Base-by-base conservation (phyloP, 2,113 vertebrate genomes). In the Lipophrys pholis region DNA sequence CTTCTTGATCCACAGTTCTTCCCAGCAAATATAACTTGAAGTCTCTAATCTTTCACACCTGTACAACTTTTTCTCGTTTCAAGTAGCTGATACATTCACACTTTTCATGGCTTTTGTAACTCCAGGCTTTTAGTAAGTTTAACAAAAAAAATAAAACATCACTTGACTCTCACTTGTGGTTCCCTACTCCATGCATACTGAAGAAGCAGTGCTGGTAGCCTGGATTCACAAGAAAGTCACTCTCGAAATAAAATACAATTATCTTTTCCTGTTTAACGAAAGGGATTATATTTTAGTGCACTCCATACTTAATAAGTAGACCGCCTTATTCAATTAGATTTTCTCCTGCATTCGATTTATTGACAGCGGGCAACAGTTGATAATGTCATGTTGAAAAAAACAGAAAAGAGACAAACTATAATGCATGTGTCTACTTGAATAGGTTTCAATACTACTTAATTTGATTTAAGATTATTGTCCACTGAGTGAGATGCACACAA, bases 341-440 rank as follows among this genome's bases (percentile, higher is more conserved):
- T 43, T 81, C 66, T 76, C 46, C 46, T 40, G 69, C 41, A 62
- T 56, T 35, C 14, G 17, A 71, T 72, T 78, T 85, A 84, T 81
- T 73, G 84, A 78, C 62, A 71, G 53, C 43, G 61, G 66, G 68
- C 64, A 84, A 62, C 46, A 76, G 76, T 74, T 80, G 60, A 81
- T 86, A 70, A 69, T 50, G 42, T 75, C n/a, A 84, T 81, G 82
- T 81, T 64, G 61, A 48, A 30, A 69, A 58, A 78, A 56, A 48
- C 39, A 75, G 79, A 81, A 41, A 73, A 73, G 73, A 81, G 68
- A 52, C 53, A 70, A 45, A 35, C 64, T 59, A 17, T 62, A 53
- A 78, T 75, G 43, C 67, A 78, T 68, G 40, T 11, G 11, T 76
- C 40, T 69, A 38, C 38, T 45, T 72, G 65, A 73, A 82, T 60